phyloP scores from a whole-genome alignment of 2,797 vertebrate species.

The Pseudocheirus occidentalis region DNA sequence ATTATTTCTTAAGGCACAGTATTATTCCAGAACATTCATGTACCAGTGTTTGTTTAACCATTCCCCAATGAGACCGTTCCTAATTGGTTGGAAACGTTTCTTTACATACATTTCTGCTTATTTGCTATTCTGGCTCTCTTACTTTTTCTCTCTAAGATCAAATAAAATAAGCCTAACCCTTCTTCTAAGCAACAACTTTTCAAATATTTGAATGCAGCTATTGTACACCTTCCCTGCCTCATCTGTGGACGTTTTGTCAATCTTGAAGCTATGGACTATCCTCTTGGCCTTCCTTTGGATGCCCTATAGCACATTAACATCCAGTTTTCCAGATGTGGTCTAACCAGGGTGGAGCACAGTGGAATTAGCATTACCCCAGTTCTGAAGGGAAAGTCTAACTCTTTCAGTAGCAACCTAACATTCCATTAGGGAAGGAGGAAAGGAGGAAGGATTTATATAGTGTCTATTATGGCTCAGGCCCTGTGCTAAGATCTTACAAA shows the following conservation, averaged over 20 bases:
- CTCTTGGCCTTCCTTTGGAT: not conserved
- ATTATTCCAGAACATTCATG: not conserved
- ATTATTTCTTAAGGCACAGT: not conserved
- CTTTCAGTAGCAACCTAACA: not conserved
- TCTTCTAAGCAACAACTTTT: not conserved
- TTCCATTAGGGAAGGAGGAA: not conserved
- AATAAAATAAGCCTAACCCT: not conserved
- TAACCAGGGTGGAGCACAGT: not conserved
- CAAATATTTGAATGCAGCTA: not conserved
- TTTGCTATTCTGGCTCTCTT: not conserved
- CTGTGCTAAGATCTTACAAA: not conserved
- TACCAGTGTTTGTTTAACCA: not conserved
- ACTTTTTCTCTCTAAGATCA: not conserved
- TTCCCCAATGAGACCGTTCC: not conserved
- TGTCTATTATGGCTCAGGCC: not conserved
- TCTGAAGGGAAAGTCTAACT: not conserved
- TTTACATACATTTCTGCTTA: not conserved
- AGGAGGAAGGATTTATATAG: not conserved
- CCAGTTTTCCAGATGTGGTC: not conserved
- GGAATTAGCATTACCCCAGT: not conserved
- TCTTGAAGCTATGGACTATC: not conserved
- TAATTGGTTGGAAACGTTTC: not conserved
- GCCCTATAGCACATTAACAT: not conserved
- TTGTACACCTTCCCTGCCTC: not conserved
- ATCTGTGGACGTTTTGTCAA: not conserved